A percentile compares a stretch with the other conserved stretches of the same genome.
These are phyloP conservation scores for Eptesicus fuscus DNA, from an alignment of 2,113 vertebrate genomes.

Conservation along the genomic window DNA sequence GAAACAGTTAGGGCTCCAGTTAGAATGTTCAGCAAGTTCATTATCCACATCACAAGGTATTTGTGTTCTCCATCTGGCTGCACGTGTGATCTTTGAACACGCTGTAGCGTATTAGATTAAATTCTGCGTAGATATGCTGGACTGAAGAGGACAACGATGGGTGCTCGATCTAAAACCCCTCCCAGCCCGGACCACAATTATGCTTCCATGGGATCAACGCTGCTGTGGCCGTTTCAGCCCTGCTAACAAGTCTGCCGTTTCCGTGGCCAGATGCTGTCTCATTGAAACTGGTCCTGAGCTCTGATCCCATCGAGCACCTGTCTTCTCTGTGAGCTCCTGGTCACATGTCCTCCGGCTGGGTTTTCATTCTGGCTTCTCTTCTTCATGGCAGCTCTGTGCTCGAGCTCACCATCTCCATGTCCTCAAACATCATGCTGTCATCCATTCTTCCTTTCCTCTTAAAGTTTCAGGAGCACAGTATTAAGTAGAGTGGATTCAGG, in stretches of 20 bases:
- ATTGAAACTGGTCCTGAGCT: not conserved
- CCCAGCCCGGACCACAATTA: fast-evolving
- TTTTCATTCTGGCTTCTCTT: not conserved
- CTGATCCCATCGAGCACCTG: not conserved
- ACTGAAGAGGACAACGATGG: not conserved
- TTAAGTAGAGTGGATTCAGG: not conserved
- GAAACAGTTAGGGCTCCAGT: not conserved
- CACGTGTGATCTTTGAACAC: not conserved
- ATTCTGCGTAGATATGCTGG: not conserved
- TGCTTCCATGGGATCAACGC: not conserved
- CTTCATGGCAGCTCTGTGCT: not conserved
- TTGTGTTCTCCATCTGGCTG: not conserved
- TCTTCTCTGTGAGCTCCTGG: not conserved
- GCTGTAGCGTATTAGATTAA: not conserved
- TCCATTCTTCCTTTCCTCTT: not conserved
- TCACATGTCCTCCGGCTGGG: not conserved
- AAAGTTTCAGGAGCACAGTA: not conserved
- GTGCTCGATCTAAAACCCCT: fast-evolving
- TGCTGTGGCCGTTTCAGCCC: not conserved
- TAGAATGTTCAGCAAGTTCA: not conserved
- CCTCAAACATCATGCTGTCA: not conserved
- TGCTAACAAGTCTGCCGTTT: not conserved
- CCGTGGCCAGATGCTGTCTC: not conserved
- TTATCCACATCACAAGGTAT: not conserved
- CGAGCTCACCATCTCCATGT: not conserved